These are phyloP conservation scores for Sycobia sp. DNA, from an alignment of 1,140 invertebrate genomes.

Conservation along the genomic window DNA sequence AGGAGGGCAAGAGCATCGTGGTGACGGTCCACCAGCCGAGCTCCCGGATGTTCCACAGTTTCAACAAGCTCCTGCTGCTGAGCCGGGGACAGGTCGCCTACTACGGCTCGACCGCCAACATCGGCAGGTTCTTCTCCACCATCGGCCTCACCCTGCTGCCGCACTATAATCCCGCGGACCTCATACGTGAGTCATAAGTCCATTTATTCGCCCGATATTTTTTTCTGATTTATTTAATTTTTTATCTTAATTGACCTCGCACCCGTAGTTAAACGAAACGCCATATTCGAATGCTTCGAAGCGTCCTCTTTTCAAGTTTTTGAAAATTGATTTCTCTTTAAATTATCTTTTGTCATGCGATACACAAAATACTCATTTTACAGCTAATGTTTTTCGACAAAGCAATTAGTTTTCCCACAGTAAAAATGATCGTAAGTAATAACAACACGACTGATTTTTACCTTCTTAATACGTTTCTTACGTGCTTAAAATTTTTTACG, in stretches of 20 bases:
- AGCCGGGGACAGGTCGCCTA: conserved; percentile 81
- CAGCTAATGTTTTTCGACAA: too few relatives aligned
- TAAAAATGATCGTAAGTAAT: too few relatives aligned
- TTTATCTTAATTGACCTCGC: neutral
- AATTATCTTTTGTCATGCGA: too few relatives aligned
- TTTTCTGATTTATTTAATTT: neutral
- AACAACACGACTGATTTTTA: too few relatives aligned
- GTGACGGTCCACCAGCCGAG: conserved; percentile 87
- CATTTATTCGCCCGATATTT: neutral
- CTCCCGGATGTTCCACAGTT: conserved; percentile 87
- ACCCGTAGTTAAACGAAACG: too few relatives aligned
- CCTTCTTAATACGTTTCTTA: too few relatives aligned
- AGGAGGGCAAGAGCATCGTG: conserved; percentile 81
- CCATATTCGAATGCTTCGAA: too few relatives aligned
- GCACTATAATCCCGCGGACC: conserved; percentile 87
- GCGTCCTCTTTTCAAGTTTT: too few relatives aligned
- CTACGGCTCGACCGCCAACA: conserved; percentile 77
- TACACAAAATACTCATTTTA: too few relatives aligned
- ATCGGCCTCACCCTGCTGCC: conserved; percentile 77
- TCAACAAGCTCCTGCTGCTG: conserved; percentile 79
- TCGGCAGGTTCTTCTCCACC: conserved; percentile 77
- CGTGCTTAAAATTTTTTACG: too few relatives aligned
- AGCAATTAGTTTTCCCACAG: too few relatives aligned
- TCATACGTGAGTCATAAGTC: conserved; percentile 73
- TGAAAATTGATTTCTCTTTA: too few relatives aligned